Evolutionary conservation across 2,113 vertebrate species (phyloP).

Genomic region (Microtus montanus): DNA sequence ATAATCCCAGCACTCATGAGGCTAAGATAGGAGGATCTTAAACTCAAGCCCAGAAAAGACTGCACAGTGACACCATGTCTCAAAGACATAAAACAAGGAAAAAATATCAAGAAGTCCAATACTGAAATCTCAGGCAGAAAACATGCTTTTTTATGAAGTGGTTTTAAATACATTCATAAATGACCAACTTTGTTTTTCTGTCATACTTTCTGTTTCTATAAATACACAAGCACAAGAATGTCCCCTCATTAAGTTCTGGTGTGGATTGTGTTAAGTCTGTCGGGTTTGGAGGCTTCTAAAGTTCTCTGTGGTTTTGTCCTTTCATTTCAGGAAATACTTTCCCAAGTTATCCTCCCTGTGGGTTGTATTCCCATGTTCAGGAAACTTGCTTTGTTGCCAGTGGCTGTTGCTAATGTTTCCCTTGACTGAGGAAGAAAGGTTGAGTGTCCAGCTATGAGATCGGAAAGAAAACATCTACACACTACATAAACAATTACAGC

Average conservation of each 20-base stretch:
- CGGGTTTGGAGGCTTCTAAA: constrained; percentile 56
- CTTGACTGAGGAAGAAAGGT: not conserved
- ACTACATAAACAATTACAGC: not conserved
- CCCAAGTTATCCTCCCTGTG: constrained; percentile 55
- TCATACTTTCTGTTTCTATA: constrained; percentile 64
- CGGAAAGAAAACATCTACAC: not conserved
- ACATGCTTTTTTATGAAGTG: not conserved
- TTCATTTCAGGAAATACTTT: constrained; percentile 76
- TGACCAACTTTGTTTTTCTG: constrained; percentile 48
- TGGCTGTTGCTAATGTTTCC: constrained; percentile 24
- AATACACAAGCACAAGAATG: constrained; percentile 51
- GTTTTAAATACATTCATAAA: constrained; percentile 32
- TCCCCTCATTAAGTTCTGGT: constrained; percentile 60
- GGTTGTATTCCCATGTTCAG: constrained; percentile 34
- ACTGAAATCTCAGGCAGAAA: not conserved
- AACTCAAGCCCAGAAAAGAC: not conserved
- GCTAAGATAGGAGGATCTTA: not conserved
- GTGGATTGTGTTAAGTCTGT: constrained; percentile 50
- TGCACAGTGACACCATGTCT: not conserved
- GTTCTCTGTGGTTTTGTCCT: constrained; percentile 71
- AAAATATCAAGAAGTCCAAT: not conserved
- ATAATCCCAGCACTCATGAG: not conserved
- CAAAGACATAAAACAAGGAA: not conserved
- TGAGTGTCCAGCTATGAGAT: not conserved
- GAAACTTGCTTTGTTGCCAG: constrained; percentile 11